Conservation (phyloP, 2,797 vertebrate genomes). For the Aulostomus chinensis region DNA sequence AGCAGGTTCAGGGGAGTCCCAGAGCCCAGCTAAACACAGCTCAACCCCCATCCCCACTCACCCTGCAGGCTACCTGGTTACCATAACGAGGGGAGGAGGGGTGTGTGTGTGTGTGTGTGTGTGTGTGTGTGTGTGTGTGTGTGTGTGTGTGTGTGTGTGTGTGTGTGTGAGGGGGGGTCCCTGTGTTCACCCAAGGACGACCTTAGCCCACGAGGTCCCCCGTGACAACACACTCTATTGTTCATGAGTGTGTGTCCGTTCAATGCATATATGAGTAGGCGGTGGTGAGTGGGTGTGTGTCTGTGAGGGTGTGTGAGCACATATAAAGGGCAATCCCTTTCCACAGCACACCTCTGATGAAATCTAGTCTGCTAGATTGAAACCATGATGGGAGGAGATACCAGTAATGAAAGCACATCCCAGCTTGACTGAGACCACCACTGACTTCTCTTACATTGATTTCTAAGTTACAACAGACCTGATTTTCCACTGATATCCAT, state of each 20-base stretch:
- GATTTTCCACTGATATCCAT: constrained; percentile 47
- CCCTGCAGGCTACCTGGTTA: constrained; percentile 22
- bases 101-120: not conserved
- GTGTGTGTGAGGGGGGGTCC: not conserved
- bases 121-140: constrained; percentile 8
- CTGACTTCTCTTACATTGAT: constrained; percentile 61
- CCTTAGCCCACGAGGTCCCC: constrained; percentile 42
- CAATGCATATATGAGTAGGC: constrained; percentile 52
- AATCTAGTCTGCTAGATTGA: constrained; percentile 64
- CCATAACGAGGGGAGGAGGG: constrained; percentile 35
- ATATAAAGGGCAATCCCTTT: constrained; percentile 52
- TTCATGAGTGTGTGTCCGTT: constrained; percentile 39
- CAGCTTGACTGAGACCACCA: constrained; percentile 46
- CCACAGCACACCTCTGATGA: constrained; percentile 44
- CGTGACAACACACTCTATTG: constrained; percentile 54
- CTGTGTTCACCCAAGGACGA: constrained; percentile 52
- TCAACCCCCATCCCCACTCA: constrained; percentile 38
- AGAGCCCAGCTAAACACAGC: too few relatives aligned
- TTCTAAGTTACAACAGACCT: constrained; percentile 46
- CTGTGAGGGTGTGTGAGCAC: too few relatives aligned
- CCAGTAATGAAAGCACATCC: constrained; percentile 61
- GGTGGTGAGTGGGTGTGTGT: constrained; percentile 19
- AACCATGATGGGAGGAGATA: constrained; percentile 48
- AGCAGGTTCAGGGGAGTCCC: too few relatives aligned
- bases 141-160: not conserved